Percentiles rank a stretch among this genome's conserved stretches.
phyloP scores from a whole-genome alignment of 2,113 vertebrate genomes.

The Triplophysa rosa region DNA sequence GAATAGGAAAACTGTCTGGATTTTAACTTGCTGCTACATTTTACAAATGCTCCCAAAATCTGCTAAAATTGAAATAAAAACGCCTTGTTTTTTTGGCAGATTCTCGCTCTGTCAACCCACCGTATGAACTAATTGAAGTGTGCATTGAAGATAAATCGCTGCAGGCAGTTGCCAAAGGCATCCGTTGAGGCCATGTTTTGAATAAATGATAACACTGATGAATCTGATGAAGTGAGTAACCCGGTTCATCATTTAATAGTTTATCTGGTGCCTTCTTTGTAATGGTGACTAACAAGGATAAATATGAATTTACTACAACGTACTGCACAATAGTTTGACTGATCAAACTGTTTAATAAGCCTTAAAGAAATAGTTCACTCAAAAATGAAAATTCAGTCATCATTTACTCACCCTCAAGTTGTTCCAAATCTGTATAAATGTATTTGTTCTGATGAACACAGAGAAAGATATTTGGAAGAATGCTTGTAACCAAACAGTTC shows the following conservation, averaged over 20 bases:
- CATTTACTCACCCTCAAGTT: too few species aligned
- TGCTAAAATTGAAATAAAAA: background rate
- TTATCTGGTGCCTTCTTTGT: background rate
- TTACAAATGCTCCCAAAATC: background rate
- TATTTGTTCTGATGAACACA: too few species aligned
- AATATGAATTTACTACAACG: too few species aligned
- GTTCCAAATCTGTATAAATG: too few species aligned
- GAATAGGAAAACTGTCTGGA: background rate
- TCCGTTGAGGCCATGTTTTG: background rate
- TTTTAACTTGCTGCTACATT: background rate
- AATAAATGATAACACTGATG: background rate
- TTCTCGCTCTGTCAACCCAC: background rate
- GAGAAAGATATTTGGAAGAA: too few species aligned
- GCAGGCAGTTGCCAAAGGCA: background rate
- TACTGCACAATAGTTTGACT: background rate
- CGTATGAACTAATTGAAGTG: background rate
- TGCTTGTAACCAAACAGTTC: too few species aligned
- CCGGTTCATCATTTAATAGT: background rate
- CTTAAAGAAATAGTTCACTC: too few species aligned
- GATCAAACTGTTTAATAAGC: too few species aligned
- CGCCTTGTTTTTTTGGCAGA: background rate
- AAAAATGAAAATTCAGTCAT: too few species aligned
- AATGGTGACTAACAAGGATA: background rate
- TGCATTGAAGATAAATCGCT: background rate
- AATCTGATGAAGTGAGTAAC: background rate